Evolutionary conservation across 2,888 invertebrate species (phyloP).

Genomic region (Lampropteryx suffumata): DNA sequence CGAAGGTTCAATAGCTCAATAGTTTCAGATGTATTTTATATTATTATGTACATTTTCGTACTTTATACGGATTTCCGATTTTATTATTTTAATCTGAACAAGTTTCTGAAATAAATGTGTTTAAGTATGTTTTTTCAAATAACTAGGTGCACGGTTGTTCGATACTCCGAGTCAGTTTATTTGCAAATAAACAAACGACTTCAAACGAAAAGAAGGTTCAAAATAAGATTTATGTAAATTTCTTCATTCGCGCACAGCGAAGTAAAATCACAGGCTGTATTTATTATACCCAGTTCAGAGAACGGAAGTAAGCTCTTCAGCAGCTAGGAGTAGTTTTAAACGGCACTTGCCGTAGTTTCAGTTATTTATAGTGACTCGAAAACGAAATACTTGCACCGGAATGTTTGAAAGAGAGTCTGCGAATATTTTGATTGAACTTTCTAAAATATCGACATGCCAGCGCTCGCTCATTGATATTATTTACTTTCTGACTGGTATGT

Average conservation of each 20-base stretch:
- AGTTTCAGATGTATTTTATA: no score
- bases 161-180: slow-evolving; percentile 2
- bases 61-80: no score
- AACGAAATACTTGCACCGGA: slow-evolving; percentile 39
- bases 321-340: slow-evolving; percentile 48
- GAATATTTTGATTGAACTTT: slow-evolving; percentile 11
- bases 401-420: slow-evolving; percentile 29
- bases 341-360: slow-evolving; percentile 45
- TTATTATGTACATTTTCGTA: no score
- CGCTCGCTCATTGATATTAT: no score
- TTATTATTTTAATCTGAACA: no score
- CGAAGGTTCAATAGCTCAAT: no score
- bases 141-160: neutral
- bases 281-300: slow-evolving; percentile 54
- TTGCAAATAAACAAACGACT: slow-evolving; percentile 19
- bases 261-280: slow-evolving; percentile 51
- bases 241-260: slow-evolving; percentile 42
- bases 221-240: slow-evolving; percentile 35
- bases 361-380: slow-evolving; percentile 45
- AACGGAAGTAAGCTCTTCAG: slow-evolving; percentile 56
- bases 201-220: slow-evolving; percentile 24
- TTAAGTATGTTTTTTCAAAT: no score
- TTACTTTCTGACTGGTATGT: no score
- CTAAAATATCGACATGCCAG: no score
- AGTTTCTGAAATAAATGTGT: no score